These are phyloP conservation scores for Lamellibrachia luymesi DNA, from an alignment of 1,140 invertebrate species.

Conservation along the genomic window DNA sequence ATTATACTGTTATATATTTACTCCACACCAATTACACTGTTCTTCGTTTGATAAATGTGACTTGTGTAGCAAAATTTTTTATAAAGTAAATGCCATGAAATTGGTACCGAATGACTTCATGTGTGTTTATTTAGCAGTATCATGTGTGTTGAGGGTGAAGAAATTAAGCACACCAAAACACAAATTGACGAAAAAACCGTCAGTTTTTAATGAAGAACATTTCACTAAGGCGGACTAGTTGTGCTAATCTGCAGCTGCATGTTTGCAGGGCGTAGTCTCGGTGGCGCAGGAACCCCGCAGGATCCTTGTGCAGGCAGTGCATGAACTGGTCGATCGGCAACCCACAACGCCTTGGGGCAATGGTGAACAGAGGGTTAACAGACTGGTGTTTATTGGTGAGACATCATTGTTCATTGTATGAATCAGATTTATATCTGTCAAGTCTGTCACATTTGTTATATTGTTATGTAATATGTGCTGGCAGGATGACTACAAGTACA, in stretches of 20 bases:
- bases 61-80: too few species aligned
- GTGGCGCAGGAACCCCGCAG: conserved; percentile 30
- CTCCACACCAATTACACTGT: too few species aligned
- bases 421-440: neutral
- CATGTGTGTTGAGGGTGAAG: too few species aligned
- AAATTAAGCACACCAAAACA: too few species aligned
- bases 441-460: neutral
- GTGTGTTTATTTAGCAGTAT: too few species aligned
- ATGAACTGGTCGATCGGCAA: conserved; percentile 50
- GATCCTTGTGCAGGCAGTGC: conserved; percentile 48
- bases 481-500: neutral
- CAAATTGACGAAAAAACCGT: too few species aligned
- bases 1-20: too few species aligned
- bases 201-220: too few species aligned
- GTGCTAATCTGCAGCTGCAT: neutral
- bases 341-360: conserved; percentile 27
- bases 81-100: too few species aligned
- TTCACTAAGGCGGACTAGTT: neutral
- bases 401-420: neutral
- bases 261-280: conserved; percentile 43
- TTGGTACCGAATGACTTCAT: too few species aligned
- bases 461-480: neutral
- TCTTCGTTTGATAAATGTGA: too few species aligned
- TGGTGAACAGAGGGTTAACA: neutral
- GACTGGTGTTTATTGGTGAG: conserved; percentile 24